These are phyloP conservation scores for Heliconius cydno DNA, from an alignment of 2,888 invertebrate species.

Conservation along the genomic window DNA sequence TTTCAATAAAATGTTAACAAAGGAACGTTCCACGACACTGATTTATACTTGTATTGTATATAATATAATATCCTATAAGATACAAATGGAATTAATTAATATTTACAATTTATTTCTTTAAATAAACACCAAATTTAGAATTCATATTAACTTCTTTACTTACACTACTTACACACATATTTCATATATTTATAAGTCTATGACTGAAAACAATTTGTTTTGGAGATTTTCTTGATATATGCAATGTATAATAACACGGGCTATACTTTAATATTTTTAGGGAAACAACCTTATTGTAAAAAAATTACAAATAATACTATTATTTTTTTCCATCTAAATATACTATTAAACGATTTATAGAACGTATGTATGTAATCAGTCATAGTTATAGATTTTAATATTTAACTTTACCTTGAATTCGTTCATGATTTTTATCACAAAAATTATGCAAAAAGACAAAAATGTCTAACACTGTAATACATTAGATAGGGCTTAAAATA, in stretches of 20 bases:
- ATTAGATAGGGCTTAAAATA: constrained; percentile 27
- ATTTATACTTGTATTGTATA: constrained; percentile 56
- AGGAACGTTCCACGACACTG: constrained; percentile 78
- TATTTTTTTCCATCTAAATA: constrained; percentile 5
- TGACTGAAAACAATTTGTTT: constrained; percentile 33
- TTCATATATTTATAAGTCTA: constrained; percentile 48
- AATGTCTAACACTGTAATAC: constrained; percentile 32
- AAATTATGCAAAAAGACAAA: constrained; percentile 40
- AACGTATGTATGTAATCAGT: constrained; percentile 34
- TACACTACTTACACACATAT: constrained; percentile 59
- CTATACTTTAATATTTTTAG: not conserved
- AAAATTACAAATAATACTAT: constrained; percentile 9
- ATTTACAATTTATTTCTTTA: constrained; percentile 68
- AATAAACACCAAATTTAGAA: constrained; percentile 71
- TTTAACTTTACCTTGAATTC: constrained; percentile 37
- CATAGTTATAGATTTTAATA: constrained; percentile 37
- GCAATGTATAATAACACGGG: not conserved
- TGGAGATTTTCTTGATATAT: not conserved
- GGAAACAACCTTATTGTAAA: constrained; percentile 15
- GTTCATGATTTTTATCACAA: constrained; percentile 45
- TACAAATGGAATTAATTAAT: constrained; percentile 65
- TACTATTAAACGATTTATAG: not conserved
- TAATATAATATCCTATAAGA: constrained; percentile 54
- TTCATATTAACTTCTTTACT: constrained; percentile 59
- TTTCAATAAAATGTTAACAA: constrained; percentile 75